These are phyloP conservation scores for Chloromyia formosa DNA, from an alignment of 2,888 invertebrate species.

Conservation along the genomic window DNA sequence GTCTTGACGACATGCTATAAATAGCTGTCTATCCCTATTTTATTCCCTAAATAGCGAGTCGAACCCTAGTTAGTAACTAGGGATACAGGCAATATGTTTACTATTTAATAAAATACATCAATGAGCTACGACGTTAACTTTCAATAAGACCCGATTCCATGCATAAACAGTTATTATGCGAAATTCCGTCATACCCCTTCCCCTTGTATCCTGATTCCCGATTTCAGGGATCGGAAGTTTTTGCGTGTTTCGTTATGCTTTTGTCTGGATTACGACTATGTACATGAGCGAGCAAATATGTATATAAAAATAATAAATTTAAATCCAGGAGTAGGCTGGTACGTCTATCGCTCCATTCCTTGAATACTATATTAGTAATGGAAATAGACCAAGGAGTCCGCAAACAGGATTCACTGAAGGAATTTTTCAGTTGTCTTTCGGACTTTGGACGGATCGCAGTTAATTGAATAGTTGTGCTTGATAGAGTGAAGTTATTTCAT, in stretches of 20 bases:
- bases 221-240: neutral
- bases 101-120: conserved; percentile 1
- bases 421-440: conserved; percentile 21
- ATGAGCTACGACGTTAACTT: neutral
- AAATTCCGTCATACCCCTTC: conserved; percentile 15
- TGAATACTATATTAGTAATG: conserved; percentile 11
- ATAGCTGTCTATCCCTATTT: conserved; percentile 17
- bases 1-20: conserved; percentile 11
- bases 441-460: conserved; percentile 10
- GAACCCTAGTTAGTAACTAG: neutral
- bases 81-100: neutral
- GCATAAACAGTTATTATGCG: conserved; percentile 12
- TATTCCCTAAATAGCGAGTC: conserved; percentile 8
- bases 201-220: conserved; percentile 8
- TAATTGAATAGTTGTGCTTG: neutral
- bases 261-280: neutral
- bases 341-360: conserved; percentile 2
- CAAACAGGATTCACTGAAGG: neutral
- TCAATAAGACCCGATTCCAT: neutral
- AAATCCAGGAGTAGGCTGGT: conserved; percentile 30
- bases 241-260: neutral
- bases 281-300: too few relatives aligned
- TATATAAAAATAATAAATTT: neutral
- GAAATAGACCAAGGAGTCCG: neutral
- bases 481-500: too few relatives aligned